Base-by-base conservation (phyloP, 2,113 vertebrate species). In the Speoplatyrhinus poulsoni region DNA sequence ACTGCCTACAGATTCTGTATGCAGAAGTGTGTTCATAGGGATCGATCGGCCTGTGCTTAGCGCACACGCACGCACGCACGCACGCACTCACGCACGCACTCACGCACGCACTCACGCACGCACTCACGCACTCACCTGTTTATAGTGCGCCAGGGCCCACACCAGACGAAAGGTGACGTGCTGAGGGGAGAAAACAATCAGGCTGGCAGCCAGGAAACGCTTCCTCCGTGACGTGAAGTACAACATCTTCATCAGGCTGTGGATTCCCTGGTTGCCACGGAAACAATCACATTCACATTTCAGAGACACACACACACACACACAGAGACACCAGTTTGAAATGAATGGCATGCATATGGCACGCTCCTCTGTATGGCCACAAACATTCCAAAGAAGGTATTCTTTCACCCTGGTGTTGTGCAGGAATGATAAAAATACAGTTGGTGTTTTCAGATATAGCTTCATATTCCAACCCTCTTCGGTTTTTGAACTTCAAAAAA, bases 191-290 rank as follows among this genome's bases (percentile, higher is more conserved):
- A 99, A 99, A 13, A 88, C 91, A 8, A 97, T 88, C 53, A 91
- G 81, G 84, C 96, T 96, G 0, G 91, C 92, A 1, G 93, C 90
- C 54, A 95, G 89, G 11, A 91, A 93, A 0, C 92, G 87, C 69
- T 95, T 93, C 57, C 83, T 94, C 65, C 95, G 90, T 70, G 94
- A 96, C 71, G 98, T 87, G 82, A 96, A 93, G 86, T 99, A 92
- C 60, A 95, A 86, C 61, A 93, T 26, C 83, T 91, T 94, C 91
- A 89, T 94, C 78, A 89, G 80, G 1, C 91, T 85, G 1, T 91
- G 95, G 65, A 98, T 46, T 0, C 87, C 80, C 98, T 99, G 75
- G 63, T 41, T 52, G 41, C 46, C 1, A n/a, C 15, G 33, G 62
- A 81, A 53, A 70, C 55, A 79, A 47, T 12, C 52, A n/a, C 59